Evolutionary conservation across 2,888 invertebrate species (phyloP), one percentile per base, ranked within the genome.

Genomic region (Agrochola lota): DNA sequence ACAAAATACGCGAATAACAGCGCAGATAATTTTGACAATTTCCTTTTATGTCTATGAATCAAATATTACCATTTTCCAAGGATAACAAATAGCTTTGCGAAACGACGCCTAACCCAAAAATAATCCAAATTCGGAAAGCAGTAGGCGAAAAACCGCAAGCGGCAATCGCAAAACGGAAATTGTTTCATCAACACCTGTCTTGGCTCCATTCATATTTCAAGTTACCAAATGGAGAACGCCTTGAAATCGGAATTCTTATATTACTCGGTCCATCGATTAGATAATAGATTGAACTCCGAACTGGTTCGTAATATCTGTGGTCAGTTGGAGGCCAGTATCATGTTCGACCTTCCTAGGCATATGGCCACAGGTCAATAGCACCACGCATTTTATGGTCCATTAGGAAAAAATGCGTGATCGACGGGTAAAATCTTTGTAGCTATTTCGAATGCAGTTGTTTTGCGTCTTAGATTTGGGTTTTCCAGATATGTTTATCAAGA

Each of bases 361-460:
- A 78, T 78, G 78, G 69, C 69, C 55, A 69, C 70, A 73, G 86
- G 86, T 87, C 84, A 87, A 81, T 85, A 87, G 75, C 85, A 84
- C 70, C 40, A 71, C 67, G 30, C n/a, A 74, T 68, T 68, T 82
- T 74, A 73, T 76, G 52, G 43, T 64, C 20, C 40, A 74, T 63
- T 64, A 55, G 17, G 15, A 67, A 77, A 77, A 71, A 55, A 77
- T 67, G 17, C 40, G 59, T 74, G 71, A 72, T 66, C 63, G 40
- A 74, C 71, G 40, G 62, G 49, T 72, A 23, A 55, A 60, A 71
- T 62, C 4, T 55, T 55, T 68, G 49, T 46, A 67, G 70, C 57
- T 57, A 30, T 64, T 43, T n/a, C 15, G 17, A 68, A 52, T 35
- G 4, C 12, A 80, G 62, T 8, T 23, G 63, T 81, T 49, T 71